A percentile compares a stretch with the other conserved stretches of the same genome.
Evolutionary conservation across 1,140 invertebrate genomes (phyloP).

Genomic region (Centruroides sculpturatus): DNA sequence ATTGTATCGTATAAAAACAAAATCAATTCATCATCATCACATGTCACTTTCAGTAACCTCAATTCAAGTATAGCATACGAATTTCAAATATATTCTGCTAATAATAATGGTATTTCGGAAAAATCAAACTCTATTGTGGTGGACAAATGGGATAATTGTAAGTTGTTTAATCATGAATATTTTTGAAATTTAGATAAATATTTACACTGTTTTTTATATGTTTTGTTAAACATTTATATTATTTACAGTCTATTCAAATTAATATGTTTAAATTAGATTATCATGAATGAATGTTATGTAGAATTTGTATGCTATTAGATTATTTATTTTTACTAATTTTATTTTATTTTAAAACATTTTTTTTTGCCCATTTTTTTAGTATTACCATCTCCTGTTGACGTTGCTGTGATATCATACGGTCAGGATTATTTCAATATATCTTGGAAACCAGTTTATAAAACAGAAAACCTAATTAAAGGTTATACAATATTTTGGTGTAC

Average conservation of each 20-base stretch:
- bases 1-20: not conserved
- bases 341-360: too few species aligned
- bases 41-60: constrained; percentile 2
- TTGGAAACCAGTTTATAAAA: not conserved
- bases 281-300: too few species aligned
- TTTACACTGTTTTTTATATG: too few species aligned
- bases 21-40: not conserved
- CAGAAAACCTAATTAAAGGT: not conserved
- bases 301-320: too few species aligned
- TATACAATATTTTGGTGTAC: constrained; percentile 14
- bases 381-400: not conserved
- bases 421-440: constrained; percentile 9
- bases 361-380: constrained; percentile 1
- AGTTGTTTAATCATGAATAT: not conserved
- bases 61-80: constrained; percentile 3
- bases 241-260: too few species aligned
- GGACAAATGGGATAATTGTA: constrained; percentile 7
- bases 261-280: too few species aligned
- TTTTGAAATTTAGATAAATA: too few species aligned
- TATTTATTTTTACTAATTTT: too few species aligned
- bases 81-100: constrained; percentile 10
- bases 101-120: constrained; percentile 7
- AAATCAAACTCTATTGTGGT: constrained; percentile 3
- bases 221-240: too few species aligned
- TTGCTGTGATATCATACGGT: constrained; percentile 8